Base-by-base conservation (phyloP, 2,797 vertebrate genomes). In the Artibeus lituratus region DNA sequence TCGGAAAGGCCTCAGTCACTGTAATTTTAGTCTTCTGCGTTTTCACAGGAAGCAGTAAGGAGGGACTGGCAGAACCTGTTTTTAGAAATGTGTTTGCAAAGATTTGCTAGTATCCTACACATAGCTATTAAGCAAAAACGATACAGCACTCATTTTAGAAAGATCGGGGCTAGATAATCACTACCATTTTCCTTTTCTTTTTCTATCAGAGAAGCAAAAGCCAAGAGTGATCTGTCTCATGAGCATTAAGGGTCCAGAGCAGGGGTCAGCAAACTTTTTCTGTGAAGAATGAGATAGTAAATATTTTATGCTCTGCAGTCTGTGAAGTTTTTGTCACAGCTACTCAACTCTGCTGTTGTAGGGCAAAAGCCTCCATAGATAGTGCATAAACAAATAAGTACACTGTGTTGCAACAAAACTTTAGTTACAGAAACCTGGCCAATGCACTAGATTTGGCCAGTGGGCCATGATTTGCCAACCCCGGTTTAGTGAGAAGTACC, bases 41-140 rank as follows among this genome's bases (percentile, higher is more conserved):
- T n/a, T 87, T 42, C 70, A 65, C 59, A 87, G 93, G 77, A 89
- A 83, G 57, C 70, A 35, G 85, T 5, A 55, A 74, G 73, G 29
- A 88, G 95, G 70, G 67, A 76, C 44, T 82, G 42, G 32, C 53
- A 72, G 47, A 80, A 65, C 59, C 74, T 44, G 26, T 76, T 67
- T 90, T 22, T 76, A 53, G 87, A 87, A 73, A 53, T 65, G n/a
- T 77, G 32, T 95, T 94, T 70, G 78, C 77, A 49, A n/a, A 86
- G 96, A 51, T 53, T 57, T 87, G 81, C 91, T 94, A 10, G 59
- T 73, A n/a, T 92, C 77, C 85, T 11, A 39, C 10, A 37, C 3
- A 3, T 35, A n/a, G 62, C 55, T 82, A 35, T 93, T 42, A 95
- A 90, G 82, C 21, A 70, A 85, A 94, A 94, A 77, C n/a, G 26